phyloP scores from a whole-genome alignment of 2,797 vertebrate genomes.

The Sebastes taczanowskii region DNA sequence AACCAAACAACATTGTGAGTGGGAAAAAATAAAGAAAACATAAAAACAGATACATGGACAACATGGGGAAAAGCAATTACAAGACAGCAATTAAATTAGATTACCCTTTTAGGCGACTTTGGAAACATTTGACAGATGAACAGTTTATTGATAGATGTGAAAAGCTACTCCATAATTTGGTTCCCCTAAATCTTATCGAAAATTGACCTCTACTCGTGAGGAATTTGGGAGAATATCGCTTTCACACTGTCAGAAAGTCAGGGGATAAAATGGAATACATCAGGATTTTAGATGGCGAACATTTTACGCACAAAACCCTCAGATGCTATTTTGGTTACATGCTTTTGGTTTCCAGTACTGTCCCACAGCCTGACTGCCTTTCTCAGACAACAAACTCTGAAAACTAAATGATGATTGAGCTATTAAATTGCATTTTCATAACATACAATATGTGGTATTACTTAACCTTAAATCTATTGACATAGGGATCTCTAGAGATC shows the following conservation, averaged over 20 bases:
- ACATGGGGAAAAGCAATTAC: too few relatives aligned
- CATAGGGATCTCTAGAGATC: not conserved
- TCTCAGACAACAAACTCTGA: not conserved
- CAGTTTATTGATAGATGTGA: too few relatives aligned
- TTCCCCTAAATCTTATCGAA: too few relatives aligned
- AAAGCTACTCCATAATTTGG: too few relatives aligned
- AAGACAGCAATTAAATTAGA: too few relatives aligned
- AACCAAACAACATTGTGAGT: too few relatives aligned
- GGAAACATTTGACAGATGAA: too few relatives aligned
- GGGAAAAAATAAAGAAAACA: too few relatives aligned
- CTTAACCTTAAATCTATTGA: fast-evolving
- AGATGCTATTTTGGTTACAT: not conserved
- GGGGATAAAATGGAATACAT: not conserved
- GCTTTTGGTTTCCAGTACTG: not conserved
- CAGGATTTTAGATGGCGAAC: not conserved
- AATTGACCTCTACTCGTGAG: too few relatives aligned
- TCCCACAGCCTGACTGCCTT: not conserved
- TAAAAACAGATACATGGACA: too few relatives aligned
- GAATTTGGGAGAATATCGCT: not conserved
- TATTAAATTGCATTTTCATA: not conserved
- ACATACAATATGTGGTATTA: not conserved
- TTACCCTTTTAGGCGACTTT: too few relatives aligned
- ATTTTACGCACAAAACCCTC: not conserved
- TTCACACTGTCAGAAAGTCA: not conserved
- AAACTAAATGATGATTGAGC: not conserved